Percentiles rank a stretch among this genome's conserved stretches.
phyloP scores from a whole-genome alignment of 2,797 vertebrate species.

The Jordanella pulchra region DNA sequence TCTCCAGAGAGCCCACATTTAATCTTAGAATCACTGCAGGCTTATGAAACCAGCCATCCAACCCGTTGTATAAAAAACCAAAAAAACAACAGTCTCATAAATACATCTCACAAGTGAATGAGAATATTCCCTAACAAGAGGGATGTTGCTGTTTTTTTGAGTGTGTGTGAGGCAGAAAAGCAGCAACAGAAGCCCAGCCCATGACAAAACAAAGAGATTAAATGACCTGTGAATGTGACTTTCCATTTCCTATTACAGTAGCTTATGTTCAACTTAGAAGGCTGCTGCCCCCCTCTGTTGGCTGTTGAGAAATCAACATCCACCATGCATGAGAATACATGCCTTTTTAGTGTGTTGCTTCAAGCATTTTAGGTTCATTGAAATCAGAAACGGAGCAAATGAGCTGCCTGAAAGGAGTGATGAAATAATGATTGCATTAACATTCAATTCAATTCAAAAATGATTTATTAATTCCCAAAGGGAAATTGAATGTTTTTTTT shows the following conservation, averaged over 20 bases:
- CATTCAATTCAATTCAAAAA: slow-evolving; percentile 1
- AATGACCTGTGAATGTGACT: slow-evolving; percentile 82
- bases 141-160: slow-evolving; percentile 31
- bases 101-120: slow-evolving; percentile 57
- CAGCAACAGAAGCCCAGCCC: slow-evolving; percentile 70
- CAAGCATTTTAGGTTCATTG: slow-evolving; percentile 7
- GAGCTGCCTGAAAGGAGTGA: not conserved
- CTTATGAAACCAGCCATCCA: slow-evolving; percentile 35
- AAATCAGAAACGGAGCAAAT: slow-evolving; percentile 12
- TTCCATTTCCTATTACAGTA: slow-evolving; percentile 56
- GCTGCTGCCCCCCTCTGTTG: slow-evolving; percentile 78
- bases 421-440: slow-evolving; percentile 2
- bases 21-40: slow-evolving; percentile 51
- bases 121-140: slow-evolving; percentile 52
- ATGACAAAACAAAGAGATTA: slow-evolving; percentile 78
- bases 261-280: slow-evolving; percentile 52
- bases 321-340: not conserved
- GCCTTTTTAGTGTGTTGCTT: not conserved
- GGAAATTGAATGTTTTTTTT: too few relatives aligned
- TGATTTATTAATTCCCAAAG: too few relatives aligned
- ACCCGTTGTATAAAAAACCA: slow-evolving; percentile 29
- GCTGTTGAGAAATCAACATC: slow-evolving; percentile 6
- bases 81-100: slow-evolving; percentile 19
- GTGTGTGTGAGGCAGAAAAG: slow-evolving; percentile 44
- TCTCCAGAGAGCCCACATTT: slow-evolving; percentile 49